These are phyloP conservation scores for Harmothoe impar DNA, from an alignment of 2,888 invertebrate genomes.

Conservation along the genomic window DNA sequence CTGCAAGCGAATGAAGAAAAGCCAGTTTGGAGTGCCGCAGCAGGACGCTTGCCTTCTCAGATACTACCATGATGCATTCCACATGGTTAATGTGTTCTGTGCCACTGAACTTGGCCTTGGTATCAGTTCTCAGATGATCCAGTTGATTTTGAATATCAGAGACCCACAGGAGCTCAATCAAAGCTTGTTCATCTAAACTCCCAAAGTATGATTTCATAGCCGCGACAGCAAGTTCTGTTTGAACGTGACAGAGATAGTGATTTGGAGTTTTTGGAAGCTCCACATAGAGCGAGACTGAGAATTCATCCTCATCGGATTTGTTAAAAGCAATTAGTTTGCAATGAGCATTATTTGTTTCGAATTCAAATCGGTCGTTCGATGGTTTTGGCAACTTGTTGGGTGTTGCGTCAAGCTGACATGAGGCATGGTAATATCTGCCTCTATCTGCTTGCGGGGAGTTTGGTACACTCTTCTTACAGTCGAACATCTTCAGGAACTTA, in stretches of 20 bases:
- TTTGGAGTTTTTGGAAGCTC: not conserved
- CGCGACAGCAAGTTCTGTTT: conserved; percentile 8
- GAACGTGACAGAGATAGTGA: conserved; percentile 11
- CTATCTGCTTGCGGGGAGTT: not conserved
- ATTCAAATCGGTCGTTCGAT: not conserved
- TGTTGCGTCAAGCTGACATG: not conserved
- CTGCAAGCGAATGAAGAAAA: not conserved
- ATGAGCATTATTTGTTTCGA: not conserved
- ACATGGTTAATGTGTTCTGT: not conserved
- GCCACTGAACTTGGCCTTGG: not conserved
- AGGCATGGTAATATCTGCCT: not conserved
- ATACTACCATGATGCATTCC: not conserved
- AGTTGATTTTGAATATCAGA: not conserved
- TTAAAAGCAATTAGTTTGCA: not conserved
- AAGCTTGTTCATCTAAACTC: conserved; percentile 3
- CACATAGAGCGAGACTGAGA: not conserved
- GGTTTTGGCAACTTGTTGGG: not conserved
- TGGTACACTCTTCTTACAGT: not conserved
- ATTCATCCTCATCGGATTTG: not conserved
- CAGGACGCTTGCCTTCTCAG: not conserved
- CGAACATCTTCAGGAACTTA: not conserved
- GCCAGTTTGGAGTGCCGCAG: not conserved
- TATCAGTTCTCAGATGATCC: not conserved
- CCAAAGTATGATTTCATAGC: conserved; percentile 5
- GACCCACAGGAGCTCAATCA: not conserved